Conservation (phyloP, 2,797 vertebrate species). For the Tiaroga cobitis region DNA sequence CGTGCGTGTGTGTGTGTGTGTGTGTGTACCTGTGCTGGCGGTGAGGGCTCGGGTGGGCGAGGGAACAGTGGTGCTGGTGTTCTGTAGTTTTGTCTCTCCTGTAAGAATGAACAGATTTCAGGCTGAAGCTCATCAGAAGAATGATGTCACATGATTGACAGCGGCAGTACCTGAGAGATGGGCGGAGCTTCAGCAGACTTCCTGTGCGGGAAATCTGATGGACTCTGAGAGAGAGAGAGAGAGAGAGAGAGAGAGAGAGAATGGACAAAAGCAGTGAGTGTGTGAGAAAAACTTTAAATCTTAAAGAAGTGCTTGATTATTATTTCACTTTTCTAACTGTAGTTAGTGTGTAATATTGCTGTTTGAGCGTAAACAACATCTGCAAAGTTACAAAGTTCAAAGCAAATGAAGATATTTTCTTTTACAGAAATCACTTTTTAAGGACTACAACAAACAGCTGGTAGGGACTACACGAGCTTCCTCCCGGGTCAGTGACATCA, state of each 20-base stretch:
- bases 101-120: background rate
- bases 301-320: too few species aligned
- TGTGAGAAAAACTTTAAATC: background rate
- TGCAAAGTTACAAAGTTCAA: too few species aligned
- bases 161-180: conserved; percentile 1
- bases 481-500: too few species aligned
- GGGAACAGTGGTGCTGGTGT: background rate
- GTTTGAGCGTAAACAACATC: too few species aligned
- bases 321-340: too few species aligned
- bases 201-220: background rate
- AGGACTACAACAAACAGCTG: too few species aligned
- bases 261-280: background rate
- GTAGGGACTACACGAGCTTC: too few species aligned
- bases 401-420: too few species aligned
- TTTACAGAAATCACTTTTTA: too few species aligned
- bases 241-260: background rate
- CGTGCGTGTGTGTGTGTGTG: background rate
- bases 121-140: background rate
- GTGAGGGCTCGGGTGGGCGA: conserved; percentile 31
- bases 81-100: conserved; percentile 34
- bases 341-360: too few species aligned
- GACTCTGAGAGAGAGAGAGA: background rate
- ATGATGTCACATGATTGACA: background rate
- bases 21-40: conserved; percentile 49
- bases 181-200: background rate